A percentile compares a stretch with the other conserved stretches of the same genome.
Conservation (phyloP, 2,797 vertebrate genomes). For the Brachyrhaphis roseni region DNA sequence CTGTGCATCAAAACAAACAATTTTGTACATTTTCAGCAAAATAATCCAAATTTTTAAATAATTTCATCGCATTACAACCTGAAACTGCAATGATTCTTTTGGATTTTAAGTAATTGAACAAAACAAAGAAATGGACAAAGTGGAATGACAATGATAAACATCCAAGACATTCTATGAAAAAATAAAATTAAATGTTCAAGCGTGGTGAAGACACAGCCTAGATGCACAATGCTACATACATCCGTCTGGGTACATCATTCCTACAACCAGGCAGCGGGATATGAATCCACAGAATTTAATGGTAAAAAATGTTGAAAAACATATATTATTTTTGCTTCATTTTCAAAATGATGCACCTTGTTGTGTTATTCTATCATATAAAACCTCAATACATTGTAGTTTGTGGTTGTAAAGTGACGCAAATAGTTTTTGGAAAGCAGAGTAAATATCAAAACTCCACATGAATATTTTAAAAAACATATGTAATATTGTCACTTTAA, state of each 20-base stretch:
- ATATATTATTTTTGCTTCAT: background rate
- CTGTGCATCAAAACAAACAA: background rate
- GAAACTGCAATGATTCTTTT: background rate
- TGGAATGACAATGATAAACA: background rate
- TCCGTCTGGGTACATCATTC: background rate
- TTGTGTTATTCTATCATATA: background rate
- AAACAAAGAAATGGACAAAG: background rate
- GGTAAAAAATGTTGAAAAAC: background rate
- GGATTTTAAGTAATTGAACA: background rate
- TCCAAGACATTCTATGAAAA: background rate
- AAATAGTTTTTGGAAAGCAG: background rate
- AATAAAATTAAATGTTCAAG: background rate
- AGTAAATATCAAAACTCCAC: background rate
- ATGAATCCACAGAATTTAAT: background rate
- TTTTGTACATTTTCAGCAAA: background rate
- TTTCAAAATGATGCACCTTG: background rate
- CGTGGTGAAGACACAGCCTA: background rate
- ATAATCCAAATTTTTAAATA: background rate
- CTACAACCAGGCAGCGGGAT: background rate
- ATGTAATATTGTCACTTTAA: background rate
- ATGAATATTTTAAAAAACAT: background rate
- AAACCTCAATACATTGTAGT: background rate
- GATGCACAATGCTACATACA: background rate
- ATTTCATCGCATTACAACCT: background rate
- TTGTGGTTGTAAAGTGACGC: background rate